Evolutionary conservation across 2,113 vertebrate species (phyloP).

Genomic region (Propithecus coquereli): DNA sequence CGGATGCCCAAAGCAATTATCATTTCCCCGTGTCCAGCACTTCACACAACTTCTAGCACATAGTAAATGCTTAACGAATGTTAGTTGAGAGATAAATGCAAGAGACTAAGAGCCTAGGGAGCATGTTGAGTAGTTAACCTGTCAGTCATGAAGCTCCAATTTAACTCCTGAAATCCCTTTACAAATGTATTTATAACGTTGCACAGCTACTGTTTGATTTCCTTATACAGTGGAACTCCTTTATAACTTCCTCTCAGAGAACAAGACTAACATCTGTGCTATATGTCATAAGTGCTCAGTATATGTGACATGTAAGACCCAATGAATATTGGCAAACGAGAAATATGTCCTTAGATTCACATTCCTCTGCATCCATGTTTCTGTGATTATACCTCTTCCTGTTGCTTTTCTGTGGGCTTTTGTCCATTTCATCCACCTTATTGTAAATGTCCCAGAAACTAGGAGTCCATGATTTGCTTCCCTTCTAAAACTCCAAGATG

Average conservation of each 20-base stretch:
- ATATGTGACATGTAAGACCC: not conserved
- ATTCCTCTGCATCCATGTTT: not conserved
- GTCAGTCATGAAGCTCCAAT: not conserved
- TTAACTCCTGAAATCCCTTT: slow-evolving; percentile 29
- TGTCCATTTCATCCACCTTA: not conserved
- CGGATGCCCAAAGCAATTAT: not conserved
- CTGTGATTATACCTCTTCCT: not conserved
- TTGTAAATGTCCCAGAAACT: not conserved
- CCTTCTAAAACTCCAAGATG: not conserved
- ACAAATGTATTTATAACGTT: not conserved
- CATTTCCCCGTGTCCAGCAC: not conserved
- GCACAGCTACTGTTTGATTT: not conserved
- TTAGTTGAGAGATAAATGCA: not conserved
- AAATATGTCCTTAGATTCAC: not conserved
- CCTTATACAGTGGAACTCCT: not conserved
- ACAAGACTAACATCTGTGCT: not conserved
- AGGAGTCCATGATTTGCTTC: not conserved
- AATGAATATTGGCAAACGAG: not conserved
- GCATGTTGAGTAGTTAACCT: not conserved
- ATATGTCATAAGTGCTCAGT: not conserved
- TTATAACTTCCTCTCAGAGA: not conserved
- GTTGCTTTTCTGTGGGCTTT: not conserved
- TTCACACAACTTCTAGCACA: not conserved
- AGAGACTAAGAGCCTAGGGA: slow-evolving; percentile 1
- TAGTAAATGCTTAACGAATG: not conserved